These are phyloP conservation scores for Tenthredo distinguenda DNA, from an alignment of 2,888 invertebrate species.

Conservation along the genomic window DNA sequence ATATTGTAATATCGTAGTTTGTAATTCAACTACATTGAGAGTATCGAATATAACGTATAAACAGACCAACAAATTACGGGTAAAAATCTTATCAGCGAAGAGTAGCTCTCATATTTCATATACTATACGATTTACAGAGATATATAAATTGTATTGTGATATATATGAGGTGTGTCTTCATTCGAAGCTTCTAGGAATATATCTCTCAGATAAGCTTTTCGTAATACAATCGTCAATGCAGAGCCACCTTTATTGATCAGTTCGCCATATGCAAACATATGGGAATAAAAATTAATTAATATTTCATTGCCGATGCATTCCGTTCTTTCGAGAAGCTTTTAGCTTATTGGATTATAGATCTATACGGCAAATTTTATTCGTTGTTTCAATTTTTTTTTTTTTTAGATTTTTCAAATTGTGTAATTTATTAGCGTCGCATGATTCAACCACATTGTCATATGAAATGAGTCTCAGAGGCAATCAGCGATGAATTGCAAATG, in stretches of 20 bases:
- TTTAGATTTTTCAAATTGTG: not conserved
- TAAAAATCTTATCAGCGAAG: constrained; percentile 58
- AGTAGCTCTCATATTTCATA: constrained; percentile 63
- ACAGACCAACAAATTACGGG: not conserved
- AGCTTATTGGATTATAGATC: not conserved
- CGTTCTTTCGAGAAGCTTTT: not conserved
- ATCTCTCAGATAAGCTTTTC: constrained; percentile 61
- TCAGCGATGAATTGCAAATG: not conserved
- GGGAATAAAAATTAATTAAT: not conserved
- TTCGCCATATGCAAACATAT: not conserved
- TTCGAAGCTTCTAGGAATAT: constrained; percentile 53
- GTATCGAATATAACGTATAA: too few relatives aligned
- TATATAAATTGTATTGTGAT: constrained; percentile 14
- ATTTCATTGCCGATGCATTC: not conserved
- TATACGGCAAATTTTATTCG: not conserved
- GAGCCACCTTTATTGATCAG: not conserved
- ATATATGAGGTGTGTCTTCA: constrained; percentile 42
- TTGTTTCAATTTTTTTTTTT: too few relatives aligned
- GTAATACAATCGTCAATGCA: constrained; percentile 53
- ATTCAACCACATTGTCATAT: not conserved
- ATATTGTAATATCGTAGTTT: not conserved
- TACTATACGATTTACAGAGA: not conserved
- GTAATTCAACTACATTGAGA: not conserved
- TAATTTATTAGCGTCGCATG: not conserved
- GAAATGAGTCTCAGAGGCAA: not conserved